A percentile compares a stretch with the other conserved stretches of the same genome.
Evolutionary conservation across 2,888 invertebrate species (phyloP).

Genomic region (Hypsopygia costalis): DNA sequence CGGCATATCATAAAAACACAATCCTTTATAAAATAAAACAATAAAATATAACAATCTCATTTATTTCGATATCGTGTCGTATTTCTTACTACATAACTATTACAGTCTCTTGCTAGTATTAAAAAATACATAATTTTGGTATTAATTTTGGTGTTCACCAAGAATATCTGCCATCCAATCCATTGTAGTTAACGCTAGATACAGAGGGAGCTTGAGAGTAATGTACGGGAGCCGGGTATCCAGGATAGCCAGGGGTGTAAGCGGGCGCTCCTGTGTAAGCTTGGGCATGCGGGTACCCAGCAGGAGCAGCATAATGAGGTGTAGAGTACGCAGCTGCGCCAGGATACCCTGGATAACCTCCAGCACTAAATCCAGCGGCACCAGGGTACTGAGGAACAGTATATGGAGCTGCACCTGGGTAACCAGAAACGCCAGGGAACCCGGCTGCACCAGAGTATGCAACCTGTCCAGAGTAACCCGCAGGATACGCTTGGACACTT

Average conservation of each 20-base stretch:
- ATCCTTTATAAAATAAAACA: too few relatives aligned
- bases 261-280: background rate
- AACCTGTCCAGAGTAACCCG: background rate
- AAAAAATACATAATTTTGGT: conserved; percentile 1
- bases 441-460: background rate
- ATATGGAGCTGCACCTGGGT: conserved; percentile 22
- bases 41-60: too few relatives aligned
- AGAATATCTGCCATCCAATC: conserved; percentile 58
- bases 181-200: conserved; percentile 80
- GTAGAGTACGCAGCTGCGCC: background rate
- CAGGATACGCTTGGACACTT: too few relatives aligned
- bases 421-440: conserved; percentile 14
- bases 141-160: conserved; percentile 27
- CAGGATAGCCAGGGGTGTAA: background rate
- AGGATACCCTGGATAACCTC: background rate
- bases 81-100: background rate
- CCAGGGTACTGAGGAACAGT: background rate
- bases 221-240: background rate
- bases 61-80: background rate
- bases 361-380: background rate
- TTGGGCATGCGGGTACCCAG: background rate
- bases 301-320: background rate
- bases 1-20: too few relatives aligned
- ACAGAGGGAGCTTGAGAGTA: conserved; percentile 33
- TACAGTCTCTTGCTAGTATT: conserved; percentile 1